Evolutionary conservation across 2,797 vertebrate genomes (phyloP).

Genomic region (Melanotaenia trifasciata): DNA sequence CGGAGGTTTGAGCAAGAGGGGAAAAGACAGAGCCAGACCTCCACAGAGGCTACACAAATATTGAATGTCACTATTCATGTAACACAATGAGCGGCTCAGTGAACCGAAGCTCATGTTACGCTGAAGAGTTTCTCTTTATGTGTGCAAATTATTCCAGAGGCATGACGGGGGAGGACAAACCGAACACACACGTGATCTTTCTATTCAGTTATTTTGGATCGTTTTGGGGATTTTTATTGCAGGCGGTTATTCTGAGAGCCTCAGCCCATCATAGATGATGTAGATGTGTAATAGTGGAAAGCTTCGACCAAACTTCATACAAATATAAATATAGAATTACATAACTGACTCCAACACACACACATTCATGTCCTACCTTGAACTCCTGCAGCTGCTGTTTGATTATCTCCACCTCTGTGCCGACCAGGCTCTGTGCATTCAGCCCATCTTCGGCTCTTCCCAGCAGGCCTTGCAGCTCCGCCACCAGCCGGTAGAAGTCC

Average conservation of each 20-base stretch:
- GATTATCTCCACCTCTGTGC: constrained; percentile 94
- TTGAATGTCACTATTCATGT: constrained; percentile 43
- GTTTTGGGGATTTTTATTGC: too few relatives aligned
- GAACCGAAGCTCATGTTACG: constrained; percentile 15
- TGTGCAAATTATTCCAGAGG: constrained; percentile 19
- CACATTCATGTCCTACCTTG: constrained; percentile 86
- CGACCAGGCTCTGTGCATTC: constrained; percentile 89
- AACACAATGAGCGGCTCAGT: constrained; percentile 16
- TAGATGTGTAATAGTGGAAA: too few relatives aligned
- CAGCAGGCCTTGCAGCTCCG: constrained; percentile 88
- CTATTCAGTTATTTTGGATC: too few relatives aligned
- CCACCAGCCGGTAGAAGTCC: constrained; percentile 90
- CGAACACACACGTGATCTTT: too few relatives aligned
- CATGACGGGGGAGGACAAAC: background rate
- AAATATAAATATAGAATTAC: too few relatives aligned
- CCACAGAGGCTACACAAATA: constrained; percentile 28
- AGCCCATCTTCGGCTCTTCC: constrained; percentile 87
- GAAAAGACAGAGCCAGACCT: constrained; percentile 30
- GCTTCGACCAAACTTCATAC: background rate
- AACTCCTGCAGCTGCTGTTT: constrained; percentile 94
- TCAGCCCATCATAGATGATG: too few relatives aligned
- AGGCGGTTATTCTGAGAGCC: too few relatives aligned
- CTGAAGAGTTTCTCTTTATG: constrained; percentile 29
- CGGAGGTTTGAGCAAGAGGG: constrained; percentile 28
- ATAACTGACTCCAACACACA: background rate